These are phyloP conservation scores for Mechanitis mazaeus DNA, from an alignment of 2,888 invertebrate genomes.

Conservation along the genomic window DNA sequence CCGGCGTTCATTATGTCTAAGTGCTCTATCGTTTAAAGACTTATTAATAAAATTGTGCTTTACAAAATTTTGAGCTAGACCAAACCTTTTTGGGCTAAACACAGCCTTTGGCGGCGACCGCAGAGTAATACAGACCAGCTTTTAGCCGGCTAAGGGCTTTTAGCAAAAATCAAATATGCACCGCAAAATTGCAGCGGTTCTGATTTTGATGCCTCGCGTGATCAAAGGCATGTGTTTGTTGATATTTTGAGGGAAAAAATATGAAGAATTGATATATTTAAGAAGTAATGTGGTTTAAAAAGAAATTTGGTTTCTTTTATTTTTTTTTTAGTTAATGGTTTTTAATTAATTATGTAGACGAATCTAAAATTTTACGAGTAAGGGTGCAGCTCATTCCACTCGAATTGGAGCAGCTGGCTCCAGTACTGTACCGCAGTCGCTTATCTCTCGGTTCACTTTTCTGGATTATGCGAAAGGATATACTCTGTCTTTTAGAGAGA, in stretches of 20 bases:
- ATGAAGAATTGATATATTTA: neutral
- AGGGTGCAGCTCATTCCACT: no score
- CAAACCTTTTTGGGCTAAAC: conserved; percentile 30
- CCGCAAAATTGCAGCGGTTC: conserved; percentile 15
- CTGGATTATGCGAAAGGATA: no score
- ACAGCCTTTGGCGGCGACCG: conserved; percentile 33
- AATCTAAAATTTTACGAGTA: no score
- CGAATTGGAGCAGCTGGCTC: no score
- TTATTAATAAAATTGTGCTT: conserved; percentile 26
- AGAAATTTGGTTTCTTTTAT: no score
- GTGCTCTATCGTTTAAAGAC: conserved; percentile 26
- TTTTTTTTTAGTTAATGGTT: no score
- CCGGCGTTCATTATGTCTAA: conserved; percentile 9
- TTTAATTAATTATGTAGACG: no score
- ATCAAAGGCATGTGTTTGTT: conserved; percentile 8
- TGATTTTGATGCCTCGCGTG: conserved; percentile 18
- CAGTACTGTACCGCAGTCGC: no score
- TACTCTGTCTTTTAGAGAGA: no score
- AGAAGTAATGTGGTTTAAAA: neutral
- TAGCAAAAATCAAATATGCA: conserved; percentile 34
- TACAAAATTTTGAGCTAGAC: conserved; percentile 21
- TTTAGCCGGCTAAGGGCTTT: conserved; percentile 36
- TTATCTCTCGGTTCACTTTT: no score
- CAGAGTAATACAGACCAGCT: conserved; percentile 34
- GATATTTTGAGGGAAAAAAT: conserved; percentile 2